Evolutionary conservation across 2,113 vertebrate species (phyloP).

Genomic region (Corythoichthys intestinalis): DNA sequence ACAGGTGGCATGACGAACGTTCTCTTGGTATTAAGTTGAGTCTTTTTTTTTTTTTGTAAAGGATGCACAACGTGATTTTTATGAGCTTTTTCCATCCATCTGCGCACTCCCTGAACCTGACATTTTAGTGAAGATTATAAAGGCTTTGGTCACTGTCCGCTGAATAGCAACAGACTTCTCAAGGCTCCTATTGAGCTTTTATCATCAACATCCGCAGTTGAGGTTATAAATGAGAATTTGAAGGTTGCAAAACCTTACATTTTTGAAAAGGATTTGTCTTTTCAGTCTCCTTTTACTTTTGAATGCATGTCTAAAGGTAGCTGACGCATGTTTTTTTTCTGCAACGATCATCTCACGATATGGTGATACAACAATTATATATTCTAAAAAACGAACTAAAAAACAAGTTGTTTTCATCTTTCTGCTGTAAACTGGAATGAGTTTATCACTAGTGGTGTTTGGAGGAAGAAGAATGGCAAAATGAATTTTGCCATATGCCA

Average conservation of each 20-base stretch:
- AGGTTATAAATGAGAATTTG: background rate
- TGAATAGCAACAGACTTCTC: background rate
- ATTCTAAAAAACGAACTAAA: no score
- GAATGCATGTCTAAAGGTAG: background rate
- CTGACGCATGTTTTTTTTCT: background rate
- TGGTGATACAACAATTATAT: no score
- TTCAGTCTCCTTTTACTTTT: background rate
- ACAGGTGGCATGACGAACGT: constrained; percentile 13
- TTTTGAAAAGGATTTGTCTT: background rate
- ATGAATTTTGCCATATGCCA: no score
- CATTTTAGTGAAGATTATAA: background rate
- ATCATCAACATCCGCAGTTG: background rate
- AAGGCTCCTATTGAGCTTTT: constrained; percentile 1
- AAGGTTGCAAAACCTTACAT: background rate
- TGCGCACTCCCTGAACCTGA: background rate
- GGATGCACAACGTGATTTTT: background rate
- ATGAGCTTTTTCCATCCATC: background rate
- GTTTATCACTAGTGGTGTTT: no score
- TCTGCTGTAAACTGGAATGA: no score
- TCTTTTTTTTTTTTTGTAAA: constrained; percentile 2
- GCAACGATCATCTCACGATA: no score
- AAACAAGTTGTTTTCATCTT: no score
- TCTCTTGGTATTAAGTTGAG: background rate
- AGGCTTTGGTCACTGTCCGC: background rate
- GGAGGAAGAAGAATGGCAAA: no score